A percentile compares a stretch with the other conserved stretches of the same genome.
These are phyloP conservation scores for Syngnathoides biaculeatus DNA, from an alignment of 2,113 vertebrate species.

Conservation along the genomic window DNA sequence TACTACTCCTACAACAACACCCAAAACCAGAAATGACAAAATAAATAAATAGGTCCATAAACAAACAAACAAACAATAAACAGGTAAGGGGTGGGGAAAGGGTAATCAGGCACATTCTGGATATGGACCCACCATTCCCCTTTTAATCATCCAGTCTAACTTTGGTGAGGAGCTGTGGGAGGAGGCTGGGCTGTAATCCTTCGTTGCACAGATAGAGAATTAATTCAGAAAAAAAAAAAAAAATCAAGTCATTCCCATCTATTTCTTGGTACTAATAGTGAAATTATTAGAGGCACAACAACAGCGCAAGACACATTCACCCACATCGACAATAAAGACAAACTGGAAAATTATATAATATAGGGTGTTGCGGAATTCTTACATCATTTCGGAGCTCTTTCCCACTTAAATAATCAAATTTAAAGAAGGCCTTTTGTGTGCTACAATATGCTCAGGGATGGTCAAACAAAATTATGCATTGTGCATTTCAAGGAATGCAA, in stretches of 20 bases:
- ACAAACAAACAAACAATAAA: not conserved
- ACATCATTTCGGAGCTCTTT: not conserved
- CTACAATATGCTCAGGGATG: too few relatives aligned
- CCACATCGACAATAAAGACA: not conserved
- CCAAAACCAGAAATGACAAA: not conserved
- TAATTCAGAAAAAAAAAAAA: not conserved
- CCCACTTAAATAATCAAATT: too few relatives aligned
- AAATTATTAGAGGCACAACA: not conserved
- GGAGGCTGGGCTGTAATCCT: slow-evolving; percentile 67
- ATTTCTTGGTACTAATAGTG: not conserved
- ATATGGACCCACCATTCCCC: slow-evolving; percentile 76
- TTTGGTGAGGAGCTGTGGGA: slow-evolving; percentile 71
- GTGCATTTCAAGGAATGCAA: too few relatives aligned
- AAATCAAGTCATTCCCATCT: not conserved
- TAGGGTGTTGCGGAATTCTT: not conserved
- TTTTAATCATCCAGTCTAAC: slow-evolving; percentile 77
- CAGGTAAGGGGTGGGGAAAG: not conserved
- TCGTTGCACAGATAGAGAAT: slow-evolving; percentile 51
- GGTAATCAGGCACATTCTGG: slow-evolving; percentile 3
- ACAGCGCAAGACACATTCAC: not conserved
- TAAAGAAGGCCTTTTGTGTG: too few relatives aligned
- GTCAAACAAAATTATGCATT: too few relatives aligned
- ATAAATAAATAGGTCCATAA: too few relatives aligned
- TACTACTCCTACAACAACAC: not conserved
- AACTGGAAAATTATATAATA: not conserved